These are phyloP conservation scores for Coronaproctus castanopsis DNA, from an alignment of 2,888 invertebrate species.

Conservation along the genomic window DNA sequence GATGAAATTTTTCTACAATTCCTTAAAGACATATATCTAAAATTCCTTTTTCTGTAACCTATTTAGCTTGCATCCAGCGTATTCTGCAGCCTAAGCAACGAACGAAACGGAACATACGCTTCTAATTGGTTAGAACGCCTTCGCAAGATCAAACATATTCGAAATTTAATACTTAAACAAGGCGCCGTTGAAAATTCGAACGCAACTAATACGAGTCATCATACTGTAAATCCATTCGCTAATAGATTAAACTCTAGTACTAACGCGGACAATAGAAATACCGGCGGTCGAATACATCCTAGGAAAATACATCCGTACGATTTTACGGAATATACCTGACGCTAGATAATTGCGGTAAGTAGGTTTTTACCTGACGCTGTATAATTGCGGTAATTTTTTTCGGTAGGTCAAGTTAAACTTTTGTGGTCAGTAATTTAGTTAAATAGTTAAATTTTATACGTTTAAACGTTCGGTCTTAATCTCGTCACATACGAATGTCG, in stretches of 20 bases:
- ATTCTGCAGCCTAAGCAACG: slow-evolving; percentile 46
- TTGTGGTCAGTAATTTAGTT: no score
- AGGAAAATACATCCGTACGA: background rate
- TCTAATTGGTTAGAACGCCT: slow-evolving; percentile 87
- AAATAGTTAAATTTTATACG: no score
- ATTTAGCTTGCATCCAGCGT: slow-evolving; percentile 73
- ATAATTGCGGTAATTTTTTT: no score
- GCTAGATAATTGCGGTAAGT: no score
- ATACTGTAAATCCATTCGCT: background rate
- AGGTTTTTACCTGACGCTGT: no score
- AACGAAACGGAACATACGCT: slow-evolving; percentile 54
- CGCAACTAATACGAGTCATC: background rate
- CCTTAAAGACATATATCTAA: no score
- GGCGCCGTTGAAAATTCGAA: background rate
- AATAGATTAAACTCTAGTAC: no score
- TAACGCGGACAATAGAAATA: background rate
- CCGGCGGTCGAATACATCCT: background rate
- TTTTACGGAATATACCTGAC: background rate
- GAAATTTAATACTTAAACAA: background rate
- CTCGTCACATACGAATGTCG: no score
- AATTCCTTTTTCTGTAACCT: no score
- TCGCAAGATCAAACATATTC: slow-evolving; percentile 58
- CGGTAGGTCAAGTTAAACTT: no score
- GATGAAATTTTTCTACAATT: no score
- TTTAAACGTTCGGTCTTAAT: no score